Base-by-base conservation (phyloP, 2,113 vertebrate genomes). In the Accipiter virgatus region DNA sequence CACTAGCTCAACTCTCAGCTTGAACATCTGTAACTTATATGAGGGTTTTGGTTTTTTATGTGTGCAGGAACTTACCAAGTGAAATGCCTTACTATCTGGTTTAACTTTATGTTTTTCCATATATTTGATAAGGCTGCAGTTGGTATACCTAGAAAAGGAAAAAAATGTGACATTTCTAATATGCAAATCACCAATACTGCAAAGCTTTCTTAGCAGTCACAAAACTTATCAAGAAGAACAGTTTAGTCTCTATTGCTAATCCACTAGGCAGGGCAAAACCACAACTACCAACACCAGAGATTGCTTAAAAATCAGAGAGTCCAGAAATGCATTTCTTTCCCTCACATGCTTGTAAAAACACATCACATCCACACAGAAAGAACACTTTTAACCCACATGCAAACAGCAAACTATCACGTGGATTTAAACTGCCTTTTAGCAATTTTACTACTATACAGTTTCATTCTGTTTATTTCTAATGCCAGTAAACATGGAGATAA, bases 41-140 rank as follows among this genome's bases (percentile, higher is more conserved):
- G 1, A 68, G 3, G 2, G 1, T 11, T 29, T 91, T 50, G 36
- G 34, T 19, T 52, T 63, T 67, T 86, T 27, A 92, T 15, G 25
- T 43, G 16, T 38, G 45, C 66, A 71, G 20, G 59, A 77, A 94
- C 99, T 99, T 98, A 99, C 99, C 99, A 99, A 99, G 97, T 99
- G 99, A 98, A 99, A 99, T 97, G 99, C 99, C 99, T 99, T 99
- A 98, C 99, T 99, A 98, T 99, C 99, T 92, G 99, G 99, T 98
- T 99, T 99, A 95, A 99, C 99, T 99, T 99, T 99, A 98, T 99
- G 99, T 98, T 99, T 99, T 97, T 99, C 99, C 99, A 99, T 99
- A 95, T 99, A 99, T 97, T 99, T 99, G 98, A 99, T 99, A 99
- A 99, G 99, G 98, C 99, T 99, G 99, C 99, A 99, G 98, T 99